These are phyloP conservation scores for Ptychodera flava DNA, from an alignment of 35 echinoderm and acorn worm species.

Conservation along the genomic window DNA sequence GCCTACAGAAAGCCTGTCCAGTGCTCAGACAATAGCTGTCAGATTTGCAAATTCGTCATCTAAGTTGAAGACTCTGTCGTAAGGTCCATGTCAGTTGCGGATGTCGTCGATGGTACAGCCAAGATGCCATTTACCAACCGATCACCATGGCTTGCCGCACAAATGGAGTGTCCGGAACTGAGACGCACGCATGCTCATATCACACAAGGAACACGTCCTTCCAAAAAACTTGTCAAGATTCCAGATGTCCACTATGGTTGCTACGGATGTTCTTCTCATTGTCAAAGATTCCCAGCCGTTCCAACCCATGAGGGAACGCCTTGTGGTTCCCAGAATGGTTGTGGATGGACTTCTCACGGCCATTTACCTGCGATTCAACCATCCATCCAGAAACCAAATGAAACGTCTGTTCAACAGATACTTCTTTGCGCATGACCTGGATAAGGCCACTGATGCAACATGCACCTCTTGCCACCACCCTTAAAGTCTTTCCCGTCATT, in stretches of 20 bases:
- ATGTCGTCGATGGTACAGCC: background rate
- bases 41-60: conserved; percentile 3
- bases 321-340: background rate
- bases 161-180: background rate
- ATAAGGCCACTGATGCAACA: background rate
- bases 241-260: background rate
- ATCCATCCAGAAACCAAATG: conserved; percentile 9
- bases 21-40: background rate
- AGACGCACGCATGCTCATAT: background rate
- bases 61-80: background rate
- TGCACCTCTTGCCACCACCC: background rate
- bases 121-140: conserved; percentile 19
- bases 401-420: conserved; percentile 7
- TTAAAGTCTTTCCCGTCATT: background rate
- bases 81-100: background rate
- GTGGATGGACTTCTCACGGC: background rate
- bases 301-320: background rate
- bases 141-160: conserved; percentile 6
- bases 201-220: background rate
- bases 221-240: background rate
- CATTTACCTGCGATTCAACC: background rate
- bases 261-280: background rate
- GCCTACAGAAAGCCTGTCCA: too few relatives aligned
- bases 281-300: background rate
- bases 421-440: background rate